These are phyloP conservation scores for Leptocoma aspasia DNA, from an alignment of 2,113 vertebrate species.

Conservation along the genomic window DNA sequence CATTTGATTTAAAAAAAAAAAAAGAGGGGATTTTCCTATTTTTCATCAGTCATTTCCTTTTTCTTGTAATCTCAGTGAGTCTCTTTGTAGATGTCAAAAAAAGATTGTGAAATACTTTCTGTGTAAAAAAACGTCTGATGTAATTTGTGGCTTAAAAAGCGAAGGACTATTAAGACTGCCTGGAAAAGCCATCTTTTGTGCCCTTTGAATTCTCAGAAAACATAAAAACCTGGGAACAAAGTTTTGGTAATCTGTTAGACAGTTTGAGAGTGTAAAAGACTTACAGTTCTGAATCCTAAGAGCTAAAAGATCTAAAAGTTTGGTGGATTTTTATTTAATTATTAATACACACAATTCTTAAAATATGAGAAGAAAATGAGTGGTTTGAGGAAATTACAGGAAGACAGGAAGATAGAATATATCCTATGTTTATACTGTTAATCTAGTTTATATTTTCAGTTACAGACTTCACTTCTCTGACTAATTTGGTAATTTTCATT, in stretches of 20 bases:
- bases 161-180: neutral
- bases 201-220: neutral
- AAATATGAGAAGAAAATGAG: neutral
- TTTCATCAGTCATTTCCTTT: neutral
- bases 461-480: neutral
- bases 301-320: neutral
- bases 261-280: neutral
- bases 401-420: neutral
- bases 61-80: neutral
- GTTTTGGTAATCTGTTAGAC: neutral
- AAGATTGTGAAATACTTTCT: slow-evolving; percentile 17
- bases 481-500: neutral
- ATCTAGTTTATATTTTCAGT: neutral
- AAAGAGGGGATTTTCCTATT: neutral
- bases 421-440: neutral
- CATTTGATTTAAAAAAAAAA: neutral
- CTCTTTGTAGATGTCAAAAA: neutral
- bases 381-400: neutral
- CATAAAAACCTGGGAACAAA: neutral
- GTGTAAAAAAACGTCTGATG: neutral
- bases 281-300: neutral
- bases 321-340: neutral
- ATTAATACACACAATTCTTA: neutral
- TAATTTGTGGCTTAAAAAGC: neutral
- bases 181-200: neutral